These are phyloP conservation scores for Apantesis nais DNA, from an alignment of 2,888 invertebrate genomes.

Conservation along the genomic window DNA sequence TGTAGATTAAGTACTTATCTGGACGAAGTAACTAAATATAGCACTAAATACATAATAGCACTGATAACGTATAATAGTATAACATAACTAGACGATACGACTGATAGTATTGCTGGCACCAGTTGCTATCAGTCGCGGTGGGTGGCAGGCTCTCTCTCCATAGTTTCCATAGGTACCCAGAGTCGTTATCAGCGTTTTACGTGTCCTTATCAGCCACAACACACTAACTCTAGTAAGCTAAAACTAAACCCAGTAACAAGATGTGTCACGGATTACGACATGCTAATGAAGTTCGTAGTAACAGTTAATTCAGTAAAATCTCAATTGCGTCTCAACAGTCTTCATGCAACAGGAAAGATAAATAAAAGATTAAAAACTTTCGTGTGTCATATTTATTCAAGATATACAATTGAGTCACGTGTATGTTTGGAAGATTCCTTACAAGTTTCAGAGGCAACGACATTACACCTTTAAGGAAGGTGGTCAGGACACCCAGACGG, in stretches of 20 bases:
- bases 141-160: conserved; percentile 2
- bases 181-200: conserved; percentile 2
- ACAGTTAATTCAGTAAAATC: neutral
- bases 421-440: no score
- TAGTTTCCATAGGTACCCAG: neutral
- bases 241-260: neutral
- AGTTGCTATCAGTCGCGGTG: conserved; percentile 1
- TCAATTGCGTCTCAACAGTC: neutral
- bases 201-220: conserved; percentile 3
- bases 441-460: no score
- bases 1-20: neutral
- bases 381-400: no score
- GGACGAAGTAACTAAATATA: neutral
- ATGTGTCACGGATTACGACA: conserved; percentile 1
- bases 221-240: neutral
- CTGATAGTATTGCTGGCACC: neutral
- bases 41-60: neutral
- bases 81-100: neutral
- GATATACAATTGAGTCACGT: no score
- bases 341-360: neutral
- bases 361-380: neutral
- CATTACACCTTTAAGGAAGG: no score
- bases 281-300: neutral
- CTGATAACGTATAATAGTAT: neutral
- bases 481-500: no score